Percentiles rank a stretch among this genome's conserved stretches.
Conservation (phyloP, 2,888 invertebrate species). For the Troides oblongomaculatus region DNA sequence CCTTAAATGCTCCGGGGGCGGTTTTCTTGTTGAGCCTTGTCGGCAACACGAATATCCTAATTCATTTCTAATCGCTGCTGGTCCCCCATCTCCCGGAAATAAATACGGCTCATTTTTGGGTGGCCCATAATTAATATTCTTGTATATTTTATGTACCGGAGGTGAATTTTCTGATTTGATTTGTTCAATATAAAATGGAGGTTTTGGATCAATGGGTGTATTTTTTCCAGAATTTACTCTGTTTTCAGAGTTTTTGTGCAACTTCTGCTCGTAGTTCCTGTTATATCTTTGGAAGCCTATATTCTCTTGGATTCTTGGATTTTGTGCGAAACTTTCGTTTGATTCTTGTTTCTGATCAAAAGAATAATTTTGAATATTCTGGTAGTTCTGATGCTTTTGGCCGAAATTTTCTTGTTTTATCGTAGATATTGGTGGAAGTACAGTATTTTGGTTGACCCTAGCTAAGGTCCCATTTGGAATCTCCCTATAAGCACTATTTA, state of each 20-base stretch:
- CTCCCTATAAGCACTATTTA: constrained; percentile 55
- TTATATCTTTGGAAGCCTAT: constrained; percentile 70
- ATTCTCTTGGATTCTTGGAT: constrained; percentile 59
- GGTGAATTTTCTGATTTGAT: constrained; percentile 78
- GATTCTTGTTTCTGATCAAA: constrained; percentile 57
- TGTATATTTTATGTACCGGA: constrained; percentile 76
- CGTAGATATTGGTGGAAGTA: constrained; percentile 74
- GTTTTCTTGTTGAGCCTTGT: constrained; percentile 85
- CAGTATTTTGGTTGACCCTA: constrained; percentile 55
- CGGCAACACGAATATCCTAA: constrained; percentile 87
- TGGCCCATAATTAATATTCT: constrained; percentile 66
- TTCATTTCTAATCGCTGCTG: constrained; percentile 80
- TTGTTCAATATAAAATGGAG: constrained; percentile 74
- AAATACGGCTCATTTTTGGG: constrained; percentile 76
- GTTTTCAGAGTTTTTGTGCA: constrained; percentile 49
- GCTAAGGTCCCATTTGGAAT: constrained; percentile 55
- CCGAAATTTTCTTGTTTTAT: constrained; percentile 75
- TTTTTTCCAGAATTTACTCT: constrained; percentile 43
- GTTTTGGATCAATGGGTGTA: constrained; percentile 53
- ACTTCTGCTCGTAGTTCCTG: constrained; percentile 55
- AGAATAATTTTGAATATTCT: constrained; percentile 60
- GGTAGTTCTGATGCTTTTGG: constrained; percentile 59
- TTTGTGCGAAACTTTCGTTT: constrained; percentile 52
- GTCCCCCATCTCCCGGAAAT: constrained; percentile 86
- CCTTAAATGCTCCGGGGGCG: constrained; percentile 85